Base-by-base conservation (phyloP, 2,888 invertebrate species). In the Hylaea fasciaria region DNA sequence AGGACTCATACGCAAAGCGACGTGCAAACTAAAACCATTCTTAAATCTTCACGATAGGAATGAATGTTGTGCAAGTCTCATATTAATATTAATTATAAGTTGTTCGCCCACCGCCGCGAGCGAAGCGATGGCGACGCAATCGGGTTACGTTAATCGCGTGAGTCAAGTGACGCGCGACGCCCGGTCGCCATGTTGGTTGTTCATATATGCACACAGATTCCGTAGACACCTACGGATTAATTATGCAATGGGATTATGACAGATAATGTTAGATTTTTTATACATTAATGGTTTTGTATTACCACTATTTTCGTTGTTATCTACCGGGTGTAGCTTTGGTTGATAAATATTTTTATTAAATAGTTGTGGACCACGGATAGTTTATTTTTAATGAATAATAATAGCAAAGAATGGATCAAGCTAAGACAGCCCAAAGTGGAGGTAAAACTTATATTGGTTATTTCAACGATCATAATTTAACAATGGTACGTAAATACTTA, bases 61-160 rank as follows among this genome's bases (percentile, higher is more conserved):
- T 50, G 40, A 29, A 3, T 44, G 35, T 58, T 7, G 17, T 2
- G n/a, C 43, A 28, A 4, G 43, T 22, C 12, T 57, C 57, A 64
- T 55, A 64, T 64, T 53, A 41, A 47, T 62, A 64, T 72, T 80
- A 77, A 81, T 83, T 80, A 79, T 52, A 74, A 72, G 74, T 68
- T 61, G 65, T 41, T 70, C 71, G 69, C 69, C 68, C 71, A 75
- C 62, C 64, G 77, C 78, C 74, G 74, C 70, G 64, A 75, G 78
- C 71, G 65, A 56, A 35, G 32, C 32, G 59, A 61, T 40, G 59
- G 52, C 72, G 63, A 65, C 66, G 64, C 65, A 76, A 83, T 81
- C 73, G 73, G 66, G 73, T 83, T 79, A 78, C 76, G 63, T 68
- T 86, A 83, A 85, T 85, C 83, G 79, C 66, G 66, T 85, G 71